Evolutionary conservation across 2,888 invertebrate genomes (phyloP).

Genomic region (Netelia fuscicornis): DNA sequence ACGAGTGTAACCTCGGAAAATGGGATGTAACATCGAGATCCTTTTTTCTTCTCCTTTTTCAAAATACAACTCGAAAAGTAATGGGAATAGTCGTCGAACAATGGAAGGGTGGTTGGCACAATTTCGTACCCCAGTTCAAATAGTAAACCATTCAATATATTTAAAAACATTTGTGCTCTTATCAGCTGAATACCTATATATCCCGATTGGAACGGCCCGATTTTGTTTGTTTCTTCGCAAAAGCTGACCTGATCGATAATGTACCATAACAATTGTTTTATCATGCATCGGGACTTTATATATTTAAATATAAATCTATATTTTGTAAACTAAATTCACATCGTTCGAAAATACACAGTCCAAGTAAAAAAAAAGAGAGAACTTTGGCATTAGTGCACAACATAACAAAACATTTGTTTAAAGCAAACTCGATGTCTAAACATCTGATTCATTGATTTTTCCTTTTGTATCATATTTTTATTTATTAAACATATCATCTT

Average conservation of each 20-base stretch:
- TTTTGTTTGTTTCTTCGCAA: slow-evolving; percentile 66
- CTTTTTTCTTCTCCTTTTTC: slow-evolving; percentile 10
- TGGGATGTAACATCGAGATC: slow-evolving; percentile 1
- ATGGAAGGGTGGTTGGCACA: too few relatives aligned
- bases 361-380: slow-evolving; percentile 53
- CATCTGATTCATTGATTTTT: slow-evolving; percentile 28
- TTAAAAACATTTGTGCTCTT: too few relatives aligned
- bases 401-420: slow-evolving; percentile 42
- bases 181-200: too few relatives aligned
- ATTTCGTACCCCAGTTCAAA: too few relatives aligned
- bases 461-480: slow-evolving; percentile 64
- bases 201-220: slow-evolving; percentile 44
- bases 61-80: background rate
- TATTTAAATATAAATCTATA: background rate
- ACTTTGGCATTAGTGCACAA: slow-evolving; percentile 39
- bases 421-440: slow-evolving; percentile 33
- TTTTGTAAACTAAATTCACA: background rate
- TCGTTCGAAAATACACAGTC: slow-evolving; percentile 31
- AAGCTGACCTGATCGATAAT: slow-evolving; percentile 38
- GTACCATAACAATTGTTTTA: slow-evolving; percentile 22
- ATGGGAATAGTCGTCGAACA: background rate
- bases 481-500: slow-evolving; percentile 74
- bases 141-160: too few relatives aligned
- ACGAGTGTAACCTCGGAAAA: slow-evolving; percentile 63
- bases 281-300: slow-evolving; percentile 5